These are phyloP conservation scores for Sycophila texana DNA, from an alignment of 2,888 invertebrate species.

Conservation along the genomic window DNA sequence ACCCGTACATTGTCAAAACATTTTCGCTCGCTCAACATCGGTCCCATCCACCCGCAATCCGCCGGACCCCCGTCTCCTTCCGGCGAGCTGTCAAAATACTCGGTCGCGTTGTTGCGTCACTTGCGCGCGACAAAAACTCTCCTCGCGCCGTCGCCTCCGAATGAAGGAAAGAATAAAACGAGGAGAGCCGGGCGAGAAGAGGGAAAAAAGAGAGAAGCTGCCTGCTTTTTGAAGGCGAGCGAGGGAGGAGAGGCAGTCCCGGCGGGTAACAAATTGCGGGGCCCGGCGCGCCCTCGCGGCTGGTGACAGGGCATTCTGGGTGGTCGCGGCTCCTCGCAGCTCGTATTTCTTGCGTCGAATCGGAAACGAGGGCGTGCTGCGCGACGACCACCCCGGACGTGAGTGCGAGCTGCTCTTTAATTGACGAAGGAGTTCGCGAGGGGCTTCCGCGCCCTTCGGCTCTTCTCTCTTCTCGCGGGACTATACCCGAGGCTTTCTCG, in stretches of 20 bases:
- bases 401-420: constrained; percentile 28
- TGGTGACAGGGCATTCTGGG: constrained; percentile 74
- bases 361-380: constrained; percentile 60
- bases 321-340: constrained; percentile 66
- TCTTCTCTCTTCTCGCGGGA: too few relatives aligned
- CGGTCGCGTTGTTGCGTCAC: neutral
- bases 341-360: constrained; percentile 69
- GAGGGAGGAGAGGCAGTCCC: constrained; percentile 12
- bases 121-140: neutral
- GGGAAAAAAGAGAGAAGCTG: constrained; percentile 2
- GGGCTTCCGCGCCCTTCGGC: neutral
- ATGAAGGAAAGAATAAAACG: neutral
- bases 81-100: constrained; percentile 40
- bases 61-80: neutral
- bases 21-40: neutral
- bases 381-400: constrained; percentile 43
- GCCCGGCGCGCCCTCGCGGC: constrained; percentile 55
- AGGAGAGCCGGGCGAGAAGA: neutral
- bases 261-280: constrained; percentile 52
- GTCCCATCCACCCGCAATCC: neutral
- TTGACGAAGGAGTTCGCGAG: constrained; percentile 29
- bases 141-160: neutral
- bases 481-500: too few relatives aligned
- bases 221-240: neutral
- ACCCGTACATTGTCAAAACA: neutral